Evolutionary conservation across 2,113 vertebrate species (phyloP), one percentile per base, ranked within the genome.

Genomic region (Cyanoderma ruficeps): DNA sequence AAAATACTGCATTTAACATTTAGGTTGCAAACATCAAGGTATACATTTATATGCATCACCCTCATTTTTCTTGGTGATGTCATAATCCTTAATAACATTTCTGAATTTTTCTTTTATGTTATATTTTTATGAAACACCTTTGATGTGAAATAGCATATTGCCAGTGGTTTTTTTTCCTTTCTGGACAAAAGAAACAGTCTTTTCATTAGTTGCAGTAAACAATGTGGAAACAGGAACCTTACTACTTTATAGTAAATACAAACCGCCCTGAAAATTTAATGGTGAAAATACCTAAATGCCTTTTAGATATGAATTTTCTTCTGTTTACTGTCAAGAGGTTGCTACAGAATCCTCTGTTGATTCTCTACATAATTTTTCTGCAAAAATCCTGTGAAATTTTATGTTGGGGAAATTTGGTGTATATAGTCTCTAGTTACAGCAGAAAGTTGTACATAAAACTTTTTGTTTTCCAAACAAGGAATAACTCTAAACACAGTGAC

Each of bases 1-100:
- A 94, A 92, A 96, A 89, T 90, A 57, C 22, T 76, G 47, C n/a
- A 72, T 91, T 94, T 68, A 87, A 86, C 35, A 44, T 86, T 83
- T 70, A 60, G 59, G 28, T 65, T 90, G 31, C 57, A 82, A 94
- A 76, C 30, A 53, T 21, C 19, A 13, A 44, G 22, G 27, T 69
- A 85, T 5, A 78, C 47, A 75, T 67, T 83, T 71, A 9, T 70
- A 63, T 53, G 22, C 24, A 11, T 52, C 17, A 55, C 17, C 3
- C 18, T 5, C 3, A 2, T 88, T 93, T 37, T 70, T 94, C 28
- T 61, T 65, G 63, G 46, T 46, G 81, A 55, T 2, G 30, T 31
- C 5, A 5, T 74, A 15, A 77, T 49, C 33, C 11, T 80, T 83
- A 85, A 70, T 33, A 49, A 39, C 18, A 61, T 67, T 72, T 30